phyloP scores from a whole-genome alignment of 2,113 vertebrate species.

The Lepidothrix coronata region DNA sequence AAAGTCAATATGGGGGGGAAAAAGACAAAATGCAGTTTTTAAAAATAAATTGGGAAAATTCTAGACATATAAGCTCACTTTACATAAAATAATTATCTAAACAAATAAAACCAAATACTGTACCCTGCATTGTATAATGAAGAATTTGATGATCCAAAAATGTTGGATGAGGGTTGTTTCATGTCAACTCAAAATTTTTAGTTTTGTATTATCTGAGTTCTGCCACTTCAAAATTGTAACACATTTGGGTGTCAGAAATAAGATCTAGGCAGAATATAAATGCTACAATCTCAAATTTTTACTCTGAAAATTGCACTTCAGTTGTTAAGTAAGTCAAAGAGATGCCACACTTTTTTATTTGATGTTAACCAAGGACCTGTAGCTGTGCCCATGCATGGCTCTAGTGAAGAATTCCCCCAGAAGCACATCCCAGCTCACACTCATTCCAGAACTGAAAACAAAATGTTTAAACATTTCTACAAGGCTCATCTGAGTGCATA shows the following conservation, averaged over 20 bases:
- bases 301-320: neutral
- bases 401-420: neutral
- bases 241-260: neutral
- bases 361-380: neutral
- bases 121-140: neutral
- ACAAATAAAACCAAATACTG: neutral
- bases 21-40: neutral
- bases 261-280: neutral
- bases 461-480: neutral
- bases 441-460: neutral
- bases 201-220: neutral
- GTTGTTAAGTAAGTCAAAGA: neutral
- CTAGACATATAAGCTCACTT: neutral
- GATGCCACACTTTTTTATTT: neutral
- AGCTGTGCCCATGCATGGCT: neutral
- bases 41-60: neutral
- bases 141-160: neutral
- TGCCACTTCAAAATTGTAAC: neutral
- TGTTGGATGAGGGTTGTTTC: neutral
- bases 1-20: neutral
- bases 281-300: neutral
- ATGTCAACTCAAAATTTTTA: neutral
- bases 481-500: neutral
- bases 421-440: neutral
- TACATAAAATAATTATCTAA: neutral